Evolutionary conservation across 2,113 vertebrate species (phyloP).

Genomic region (Percina caprodes): DNA sequence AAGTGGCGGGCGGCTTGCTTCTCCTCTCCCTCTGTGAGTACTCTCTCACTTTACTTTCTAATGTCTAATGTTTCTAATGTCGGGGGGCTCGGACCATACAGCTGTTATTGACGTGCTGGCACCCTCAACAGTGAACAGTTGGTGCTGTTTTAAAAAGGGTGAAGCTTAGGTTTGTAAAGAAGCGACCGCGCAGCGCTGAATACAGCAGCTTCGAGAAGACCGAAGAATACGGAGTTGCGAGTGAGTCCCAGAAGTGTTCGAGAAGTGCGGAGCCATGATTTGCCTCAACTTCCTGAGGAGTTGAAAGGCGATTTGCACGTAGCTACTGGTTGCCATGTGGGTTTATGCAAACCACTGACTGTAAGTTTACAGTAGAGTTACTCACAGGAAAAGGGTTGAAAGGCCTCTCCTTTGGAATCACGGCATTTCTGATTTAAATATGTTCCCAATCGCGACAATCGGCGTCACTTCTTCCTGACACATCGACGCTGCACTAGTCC

Average conservation of each 20-base stretch:
- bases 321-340: conserved; percentile 33
- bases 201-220: background rate
- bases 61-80: conserved; percentile 28
- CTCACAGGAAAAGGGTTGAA: background rate
- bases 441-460: background rate
- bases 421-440: background rate
- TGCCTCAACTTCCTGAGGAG: conserved; percentile 73
- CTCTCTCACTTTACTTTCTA: conserved; percentile 67
- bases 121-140: conserved; percentile 27
- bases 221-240: background rate
- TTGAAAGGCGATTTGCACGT: conserved; percentile 46
- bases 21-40: conserved; percentile 79
- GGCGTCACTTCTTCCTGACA: conserved; percentile 41
- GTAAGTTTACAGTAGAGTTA: conserved; percentile 5
- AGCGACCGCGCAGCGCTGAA: background rate
- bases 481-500: conserved; percentile 29
- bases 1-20: conserved; percentile 67
- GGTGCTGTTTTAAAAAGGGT: background rate
- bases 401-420: background rate
- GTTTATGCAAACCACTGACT: conserved; percentile 12
- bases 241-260: conserved; percentile 28
- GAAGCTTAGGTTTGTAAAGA: background rate
- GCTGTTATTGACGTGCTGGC: conserved; percentile 21
- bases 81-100: conserved; percentile 13
- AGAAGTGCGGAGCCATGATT: conserved; percentile 70